Base-by-base conservation (phyloP, 1,140 invertebrate genomes). In the Ceratosolen fusciceps region DNA sequence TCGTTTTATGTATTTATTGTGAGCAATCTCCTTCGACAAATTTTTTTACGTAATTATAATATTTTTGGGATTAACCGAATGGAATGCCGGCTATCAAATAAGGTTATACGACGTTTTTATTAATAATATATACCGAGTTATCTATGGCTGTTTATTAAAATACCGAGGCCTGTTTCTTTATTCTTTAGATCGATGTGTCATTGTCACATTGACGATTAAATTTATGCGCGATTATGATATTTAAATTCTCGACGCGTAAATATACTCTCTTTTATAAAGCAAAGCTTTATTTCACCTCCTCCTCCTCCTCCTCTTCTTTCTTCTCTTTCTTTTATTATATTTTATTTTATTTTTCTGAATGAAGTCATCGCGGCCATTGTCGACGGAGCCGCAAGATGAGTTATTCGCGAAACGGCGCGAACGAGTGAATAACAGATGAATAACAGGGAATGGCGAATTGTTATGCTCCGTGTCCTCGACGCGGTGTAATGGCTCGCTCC, bases 31-130 rank as follows among this genome's bases (percentile, higher is more conserved):
- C 4, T 37, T 65, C 31, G 19, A 37, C 2, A 37, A 37, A 9
- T 2, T 65, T 52, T 19, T 65, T 52, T 19, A 60, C 58, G 26
- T 9, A 65, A 65, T 65, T 65, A 65, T 37, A 65, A 34, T 65
- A 29, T 60, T 60, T n/a, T 65, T n/a, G 4, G 21, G 19, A 65
- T 65, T n/a, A 65, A 1, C n/a, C 37, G 0, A 31, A 8, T 10
- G 60, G 60, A 37, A 65, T 65, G 16, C 21, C 31, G n/a, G 19
- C 37, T 65, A 65, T 65, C 60, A 65, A n/a, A 65, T 21, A 24
- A 37, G 10, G 10, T 31, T 31, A 31, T 31, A 4, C 21, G 31
- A 65, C 37, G 12, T 31, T 62, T 19, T 37, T 37, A 29, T 65
- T 37, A n/a, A n/a, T 34, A 65, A 37, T 29, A 24, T 21, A 16